A percentile compares a stretch with the other conserved stretches of the same genome.
phyloP scores from a whole-genome alignment of 1,140 invertebrate species.

The Dreissena polymorpha region DNA sequence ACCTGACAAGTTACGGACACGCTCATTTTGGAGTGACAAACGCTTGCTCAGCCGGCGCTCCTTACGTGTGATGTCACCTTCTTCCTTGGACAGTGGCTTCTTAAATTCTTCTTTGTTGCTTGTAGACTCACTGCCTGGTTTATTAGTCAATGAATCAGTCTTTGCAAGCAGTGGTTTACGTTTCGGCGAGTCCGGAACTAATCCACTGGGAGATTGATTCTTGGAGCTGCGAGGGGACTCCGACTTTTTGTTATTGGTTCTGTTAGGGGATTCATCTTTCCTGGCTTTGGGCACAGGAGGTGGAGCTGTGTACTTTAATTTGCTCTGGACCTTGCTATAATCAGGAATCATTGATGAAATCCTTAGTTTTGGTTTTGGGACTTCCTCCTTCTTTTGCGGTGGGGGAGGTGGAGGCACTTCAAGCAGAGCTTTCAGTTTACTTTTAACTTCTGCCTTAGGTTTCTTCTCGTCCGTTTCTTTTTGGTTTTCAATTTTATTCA shows the following conservation, averaged over 20 bases:
- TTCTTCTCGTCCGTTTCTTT: conserved; percentile 73
- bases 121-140: conserved; percentile 17
- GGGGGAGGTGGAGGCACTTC: conserved; percentile 55
- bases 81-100: conserved; percentile 27
- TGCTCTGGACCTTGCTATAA: conserved; percentile 75
- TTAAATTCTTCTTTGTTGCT: conserved; percentile 7
- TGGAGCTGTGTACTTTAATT: conserved; percentile 65
- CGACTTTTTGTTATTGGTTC: conserved; percentile 6
- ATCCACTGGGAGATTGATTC: background rate
- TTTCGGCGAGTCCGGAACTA: conserved; percentile 13
- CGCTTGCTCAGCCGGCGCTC: conserved; percentile 2
- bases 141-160: background rate
- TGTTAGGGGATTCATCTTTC: conserved; percentile 38
- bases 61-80: conserved; percentile 6
- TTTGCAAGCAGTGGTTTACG: conserved; percentile 9
- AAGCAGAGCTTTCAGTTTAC: conserved; percentile 73
- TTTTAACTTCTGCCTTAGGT: conserved; percentile 77
- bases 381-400: conserved; percentile 59
- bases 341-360: conserved; percentile 69
- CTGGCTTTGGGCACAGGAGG: conserved; percentile 36
- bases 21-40: conserved; percentile 13
- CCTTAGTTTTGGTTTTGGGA: conserved; percentile 63
- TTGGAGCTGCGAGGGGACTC: conserved; percentile 10
- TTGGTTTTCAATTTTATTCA: conserved; percentile 77
- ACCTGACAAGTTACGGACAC: conserved; percentile 37